Evolutionary conservation across 2,888 invertebrate genomes (phyloP), one percentile per base, ranked within the genome.

Genomic region (Parelbella ahira): DNA sequence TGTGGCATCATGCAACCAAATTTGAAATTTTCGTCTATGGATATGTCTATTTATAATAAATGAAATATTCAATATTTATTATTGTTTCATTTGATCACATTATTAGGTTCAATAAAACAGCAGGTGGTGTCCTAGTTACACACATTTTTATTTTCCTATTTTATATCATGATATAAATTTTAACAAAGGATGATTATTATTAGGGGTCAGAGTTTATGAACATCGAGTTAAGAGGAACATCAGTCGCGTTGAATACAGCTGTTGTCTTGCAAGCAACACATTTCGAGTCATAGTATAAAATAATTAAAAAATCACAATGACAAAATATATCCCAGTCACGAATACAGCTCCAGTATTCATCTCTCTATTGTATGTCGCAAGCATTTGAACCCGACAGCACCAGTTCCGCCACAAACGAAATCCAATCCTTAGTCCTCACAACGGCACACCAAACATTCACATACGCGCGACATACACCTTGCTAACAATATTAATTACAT

Each of bases 361-460:
- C 52, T 53, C 48, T 48, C 39, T 60, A 42, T 47, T 50, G 78
- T 73, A 78, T 78, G 83, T 79, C 83, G 79, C 82, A 69, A 68
- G 75, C 75, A 79, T 79, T 63, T 72, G 79, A 81, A 75, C 62
- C 70, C 78, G 82, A 82, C 83, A 84, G 84, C 84, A 84, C 83
- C 84, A 82, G 67, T 75, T 70, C 60, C 64, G 60, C 64, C 59
- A 47, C 49, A 51, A 50, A 56, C 52, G 52, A 43, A 47, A 44
- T 47, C 42, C 45, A 30, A 21, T 34, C 24, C 36, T 27, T 37
- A 38, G 32, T 23, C 45, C 45, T 51, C 60, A 63, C 61, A 60
- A 60, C 48, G 49, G 50, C 52, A 59, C 63, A 60, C 63, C 60
- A 63, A 54, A 64, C 70, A 70, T 78, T 76, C 81, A 77, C 63